Evolutionary conservation across 2,797 vertebrate species (phyloP), one percentile per base, ranked within the genome.

Genomic region (Acanthurus lineatus): DNA sequence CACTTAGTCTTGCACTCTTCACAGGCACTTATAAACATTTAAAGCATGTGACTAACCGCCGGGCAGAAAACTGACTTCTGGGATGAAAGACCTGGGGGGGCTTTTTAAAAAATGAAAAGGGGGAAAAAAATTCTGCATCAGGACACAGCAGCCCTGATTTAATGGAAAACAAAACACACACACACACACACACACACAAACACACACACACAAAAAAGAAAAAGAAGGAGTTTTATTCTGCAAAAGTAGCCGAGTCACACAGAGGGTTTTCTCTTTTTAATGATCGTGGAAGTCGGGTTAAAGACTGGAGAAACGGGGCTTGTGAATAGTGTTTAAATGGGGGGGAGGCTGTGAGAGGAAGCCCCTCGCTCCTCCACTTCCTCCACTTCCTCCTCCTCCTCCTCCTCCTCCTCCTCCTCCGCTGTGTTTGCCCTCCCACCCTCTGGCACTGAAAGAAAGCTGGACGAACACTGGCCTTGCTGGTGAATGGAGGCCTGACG

Each of bases 1-100:
- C 87, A 89, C 84, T 90, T 87, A 79, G 84, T 84, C 85, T 83
- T 66, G 72, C 79, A 54, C 84, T 82, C 82, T 84, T 85, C 84
- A 86, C 74, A 77, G 64, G 53, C 85, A 80, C 87, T 91, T 89
- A 86, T 90, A 91, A 91, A 92, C 89, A 88, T 91, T 92, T 89
- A 91, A 92, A 90, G 85, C 89, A 54, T 90, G 83, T 90, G 86
- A 92, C 84, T 85, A 91, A 90, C 85, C 53, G 80, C 88, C 83
- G 84, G 83, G 73, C 70, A 32, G 28, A 82, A 89, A 90, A 89
- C 73, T 82, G 80, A 89, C 89, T 32, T 91, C 83, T 76, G 81
- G 86, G 85, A 25, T 88, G 75, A 87, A 86, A 89, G 83, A 86
- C 84, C 54, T 28, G 63, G 76, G 83, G 77, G 85, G 28, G 28